Percentiles rank a stretch among this genome's conserved stretches.
phyloP scores from a whole-genome alignment of 2,113 vertebrate genomes.

The Sapajus apella region DNA sequence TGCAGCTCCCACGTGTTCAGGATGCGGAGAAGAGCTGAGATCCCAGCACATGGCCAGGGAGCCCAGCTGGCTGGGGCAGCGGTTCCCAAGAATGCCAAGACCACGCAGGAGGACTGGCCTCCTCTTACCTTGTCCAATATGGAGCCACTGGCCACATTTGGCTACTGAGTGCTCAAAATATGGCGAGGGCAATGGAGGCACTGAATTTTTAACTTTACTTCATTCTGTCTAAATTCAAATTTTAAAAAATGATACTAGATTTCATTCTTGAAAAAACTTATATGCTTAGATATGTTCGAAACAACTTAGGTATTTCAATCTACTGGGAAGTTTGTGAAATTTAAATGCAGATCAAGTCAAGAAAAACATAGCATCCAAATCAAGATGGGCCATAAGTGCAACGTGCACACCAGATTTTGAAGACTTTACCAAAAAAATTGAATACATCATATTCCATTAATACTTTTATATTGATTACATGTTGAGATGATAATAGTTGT shows the following conservation, averaged over 20 bases:
- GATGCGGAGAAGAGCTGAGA: neutral
- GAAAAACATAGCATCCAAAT: neutral
- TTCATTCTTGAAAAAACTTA: neutral
- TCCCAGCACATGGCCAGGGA: no score
- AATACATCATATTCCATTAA: neutral
- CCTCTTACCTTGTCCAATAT: accelerated
- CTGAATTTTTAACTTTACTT: neutral
- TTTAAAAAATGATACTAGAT: neutral
- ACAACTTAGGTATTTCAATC: neutral
- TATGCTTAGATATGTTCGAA: neutral
- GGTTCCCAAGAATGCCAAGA: no score
- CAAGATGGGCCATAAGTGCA: neutral
- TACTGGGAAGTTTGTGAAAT: neutral
- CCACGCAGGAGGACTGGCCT: neutral
- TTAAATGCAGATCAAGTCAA: neutral
- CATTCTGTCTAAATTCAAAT: neutral
- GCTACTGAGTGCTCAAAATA: accelerated
- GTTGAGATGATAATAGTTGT: neutral
- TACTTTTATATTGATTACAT: neutral
- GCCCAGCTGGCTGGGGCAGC: neutral
- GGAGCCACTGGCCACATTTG: accelerated
- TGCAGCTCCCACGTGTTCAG: neutral
- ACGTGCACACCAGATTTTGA: neutral
- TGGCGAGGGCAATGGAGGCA: neutral
- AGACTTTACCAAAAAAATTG: neutral